A percentile compares a stretch with the other conserved stretches of the same genome.
Evolutionary conservation across 23 tunicate genomes (phyloP).

Genomic region (Trididemnum clinides): DNA sequence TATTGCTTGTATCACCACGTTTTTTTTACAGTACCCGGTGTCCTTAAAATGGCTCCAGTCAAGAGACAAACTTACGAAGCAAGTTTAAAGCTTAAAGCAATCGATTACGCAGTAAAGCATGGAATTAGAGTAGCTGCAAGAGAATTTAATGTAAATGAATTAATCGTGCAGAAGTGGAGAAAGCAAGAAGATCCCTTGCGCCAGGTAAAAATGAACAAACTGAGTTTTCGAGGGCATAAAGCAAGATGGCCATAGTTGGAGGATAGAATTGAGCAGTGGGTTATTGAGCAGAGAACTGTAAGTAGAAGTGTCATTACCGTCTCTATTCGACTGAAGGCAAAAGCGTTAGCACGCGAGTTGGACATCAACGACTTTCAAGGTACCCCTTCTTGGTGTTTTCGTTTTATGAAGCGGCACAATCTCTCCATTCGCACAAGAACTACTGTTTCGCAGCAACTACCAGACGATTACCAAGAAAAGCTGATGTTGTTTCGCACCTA

Average conservation of each 20-base stretch:
- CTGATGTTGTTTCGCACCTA: slow-evolving; percentile 52
- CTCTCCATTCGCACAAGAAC: slow-evolving; percentile 60
- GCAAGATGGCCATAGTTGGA: slow-evolving; percentile 68
- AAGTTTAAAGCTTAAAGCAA: slow-evolving; percentile 61
- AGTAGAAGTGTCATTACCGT: slow-evolving; percentile 48
- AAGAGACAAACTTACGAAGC: slow-evolving; percentile 60
- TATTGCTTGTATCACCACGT: no score
- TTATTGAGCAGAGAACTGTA: slow-evolving; percentile 51
- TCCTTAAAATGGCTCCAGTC: slow-evolving; percentile 54
- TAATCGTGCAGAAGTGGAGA: slow-evolving; percentile 56
- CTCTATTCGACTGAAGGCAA: slow-evolving; percentile 59
- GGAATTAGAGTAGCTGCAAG: slow-evolving; percentile 54
- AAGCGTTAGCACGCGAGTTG: slow-evolving; percentile 50
- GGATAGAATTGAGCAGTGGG: slow-evolving; percentile 57
- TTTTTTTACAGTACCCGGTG: no score
- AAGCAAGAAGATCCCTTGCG: slow-evolving; percentile 52
- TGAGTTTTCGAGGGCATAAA: slow-evolving; percentile 59
- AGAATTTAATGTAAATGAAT: slow-evolving; percentile 38
- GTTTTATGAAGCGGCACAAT: slow-evolving; percentile 59
- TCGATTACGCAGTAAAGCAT: slow-evolving; percentile 53
- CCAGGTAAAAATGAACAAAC: slow-evolving; percentile 40
- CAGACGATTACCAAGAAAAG: slow-evolving; percentile 55
- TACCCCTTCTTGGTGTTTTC: slow-evolving; percentile 61
- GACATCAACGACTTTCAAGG: slow-evolving; percentile 54
- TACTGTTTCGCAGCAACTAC: slow-evolving; percentile 58